phyloP scores from a whole-genome alignment of 2,888 invertebrate species.

The Harpagoxenus sublaevis region DNA sequence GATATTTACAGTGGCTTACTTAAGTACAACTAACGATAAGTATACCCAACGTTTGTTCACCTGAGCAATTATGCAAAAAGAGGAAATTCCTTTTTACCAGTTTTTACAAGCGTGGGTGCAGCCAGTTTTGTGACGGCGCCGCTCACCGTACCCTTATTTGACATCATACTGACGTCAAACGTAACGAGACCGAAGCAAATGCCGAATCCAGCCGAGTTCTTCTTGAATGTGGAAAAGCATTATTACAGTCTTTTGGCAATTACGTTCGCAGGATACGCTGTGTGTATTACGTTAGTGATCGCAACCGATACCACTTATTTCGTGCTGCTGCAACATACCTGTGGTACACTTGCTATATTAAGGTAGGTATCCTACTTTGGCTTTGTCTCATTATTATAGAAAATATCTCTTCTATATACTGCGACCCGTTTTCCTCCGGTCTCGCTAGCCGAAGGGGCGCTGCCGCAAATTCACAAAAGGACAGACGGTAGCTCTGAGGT shows the following conservation, averaged over 20 bases:
- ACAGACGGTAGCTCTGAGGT: too few species aligned
- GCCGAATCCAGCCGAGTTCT: slow-evolving; percentile 6
- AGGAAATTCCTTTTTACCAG: background rate
- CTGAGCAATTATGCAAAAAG: background rate
- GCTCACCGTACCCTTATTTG: slow-evolving; percentile 3
- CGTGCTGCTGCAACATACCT: slow-evolving; percentile 10
- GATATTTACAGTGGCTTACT: background rate
- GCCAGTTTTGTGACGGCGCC: background rate
- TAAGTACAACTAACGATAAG: slow-evolving; percentile 35
- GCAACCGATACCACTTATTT: slow-evolving; percentile 15
- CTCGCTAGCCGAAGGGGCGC: too few species aligned
- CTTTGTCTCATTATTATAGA: background rate
- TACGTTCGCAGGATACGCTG: background rate
- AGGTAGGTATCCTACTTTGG: background rate
- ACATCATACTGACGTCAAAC: background rate
- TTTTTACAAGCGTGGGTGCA: background rate
- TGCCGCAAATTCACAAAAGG: too few species aligned
- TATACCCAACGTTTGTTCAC: background rate
- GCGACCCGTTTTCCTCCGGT: too few species aligned
- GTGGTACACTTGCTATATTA: slow-evolving; percentile 29
- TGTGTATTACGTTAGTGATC: too few species aligned
- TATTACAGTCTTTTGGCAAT: slow-evolving; percentile 5
- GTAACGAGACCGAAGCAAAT: slow-evolving; percentile 15
- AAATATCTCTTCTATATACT: background rate
- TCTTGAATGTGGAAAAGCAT: slow-evolving; percentile 5